Base-by-base conservation (phyloP, 2,113 vertebrate species). In the Microtus oregoni region DNA sequence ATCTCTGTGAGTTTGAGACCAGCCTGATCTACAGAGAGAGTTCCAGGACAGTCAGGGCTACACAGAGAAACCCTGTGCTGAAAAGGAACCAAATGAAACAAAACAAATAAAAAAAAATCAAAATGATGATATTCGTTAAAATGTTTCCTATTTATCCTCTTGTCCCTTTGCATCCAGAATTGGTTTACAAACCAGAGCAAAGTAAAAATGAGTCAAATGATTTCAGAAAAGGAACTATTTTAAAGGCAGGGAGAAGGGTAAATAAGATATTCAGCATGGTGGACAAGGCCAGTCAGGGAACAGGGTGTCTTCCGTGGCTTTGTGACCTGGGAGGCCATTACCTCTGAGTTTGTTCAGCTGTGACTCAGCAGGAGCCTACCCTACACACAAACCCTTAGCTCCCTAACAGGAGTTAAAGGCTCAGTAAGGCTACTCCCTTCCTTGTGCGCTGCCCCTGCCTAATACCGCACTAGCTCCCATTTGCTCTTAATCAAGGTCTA, bases 121-220 rank as follows among this genome's bases (percentile, higher is more conserved):
- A 77, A 89, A 79, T 30, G 52, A 77, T 58, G 26, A 72, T 5
- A 77, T 67, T 90, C 77, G 68, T 75, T 41, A 73, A 91, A 90
- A 55, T 55, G 4, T 93, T 76, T 92, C 91, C 82, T 61, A 82
- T 91, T 61, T 82, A n/a, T n/a, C 24, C 12, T 95, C 55, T 47
- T 77, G 9, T 35, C 73, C 88, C 90, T 67, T 67, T 75, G 19
- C 13, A 94, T 63, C 50, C 22, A n/a, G 58, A 91, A 92, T 58
- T 1, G 0, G 63, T 77, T 89, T 75, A 83, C 35, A 86, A 92
- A n/a, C 24, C 70, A 90, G 41, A 70, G 17, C 52, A 73, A 72
- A 79, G 44, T 11, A 91, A 41, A 68, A 3, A 14, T 50, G 38
- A 75, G 38, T 30, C 82, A 61, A 63, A 52, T 47, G 89, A 17